Percentiles rank a stretch among this genome's conserved stretches.
Evolutionary conservation across 2,113 vertebrate genomes (phyloP).

Genomic region (Nibea albiflora): DNA sequence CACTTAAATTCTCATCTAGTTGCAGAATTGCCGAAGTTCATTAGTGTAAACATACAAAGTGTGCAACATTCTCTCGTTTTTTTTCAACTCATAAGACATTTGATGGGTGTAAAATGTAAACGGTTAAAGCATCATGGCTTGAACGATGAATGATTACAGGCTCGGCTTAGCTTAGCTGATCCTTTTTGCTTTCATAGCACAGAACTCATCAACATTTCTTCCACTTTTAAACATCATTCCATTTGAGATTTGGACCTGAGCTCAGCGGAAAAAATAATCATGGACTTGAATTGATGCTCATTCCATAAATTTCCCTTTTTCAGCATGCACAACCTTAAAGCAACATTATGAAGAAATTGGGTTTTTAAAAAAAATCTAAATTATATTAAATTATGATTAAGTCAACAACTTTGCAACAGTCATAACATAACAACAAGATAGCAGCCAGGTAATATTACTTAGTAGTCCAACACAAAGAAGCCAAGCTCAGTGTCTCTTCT

Average conservation of each 20-base stretch:
- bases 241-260: neutral
- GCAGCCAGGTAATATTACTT: too few relatives aligned
- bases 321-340: neutral
- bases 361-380: too few relatives aligned
- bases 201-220: neutral
- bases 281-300: neutral
- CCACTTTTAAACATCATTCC: slow-evolving; percentile 6
- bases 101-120: slow-evolving; percentile 21
- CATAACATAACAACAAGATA: too few relatives aligned
- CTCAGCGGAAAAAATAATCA: slow-evolving; percentile 19
- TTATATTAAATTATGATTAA: too few relatives aligned
- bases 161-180: neutral
- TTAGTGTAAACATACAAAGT: slow-evolving; percentile 50
- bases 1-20: slow-evolving; percentile 70
- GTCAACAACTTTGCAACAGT: too few relatives aligned
- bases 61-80: neutral
- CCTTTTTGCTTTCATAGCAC: neutral
- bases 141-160: neutral
- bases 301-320: slow-evolving; percentile 3
- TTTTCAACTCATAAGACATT: neutral
- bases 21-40: slow-evolving; percentile 56
- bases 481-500: too few relatives aligned
- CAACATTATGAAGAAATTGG: too few relatives aligned
- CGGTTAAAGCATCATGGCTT: neutral
- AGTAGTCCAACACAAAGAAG: too few relatives aligned